These are phyloP conservation scores for Blennius ocellaris DNA, from an alignment of 2,113 vertebrate genomes.

Conservation along the genomic window DNA sequence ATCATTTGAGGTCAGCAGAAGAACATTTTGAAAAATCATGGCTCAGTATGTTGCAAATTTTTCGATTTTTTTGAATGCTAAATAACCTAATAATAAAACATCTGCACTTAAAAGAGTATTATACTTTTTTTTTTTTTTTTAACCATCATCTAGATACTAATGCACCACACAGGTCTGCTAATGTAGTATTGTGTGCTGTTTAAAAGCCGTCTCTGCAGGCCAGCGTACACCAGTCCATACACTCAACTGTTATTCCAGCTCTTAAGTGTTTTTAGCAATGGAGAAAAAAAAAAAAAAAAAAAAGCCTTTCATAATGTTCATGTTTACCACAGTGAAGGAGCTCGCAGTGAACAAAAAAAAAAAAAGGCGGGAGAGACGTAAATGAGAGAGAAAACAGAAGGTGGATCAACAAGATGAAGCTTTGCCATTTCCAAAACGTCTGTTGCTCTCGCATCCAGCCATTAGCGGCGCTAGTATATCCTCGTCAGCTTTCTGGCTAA, in stretches of 20 bases:
- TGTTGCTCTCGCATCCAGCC: conserved; percentile 56
- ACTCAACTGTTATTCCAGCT: conserved; percentile 44
- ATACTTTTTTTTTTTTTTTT: conserved; percentile 5
- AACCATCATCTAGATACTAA: conserved; percentile 30
- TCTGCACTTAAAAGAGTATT: neutral
- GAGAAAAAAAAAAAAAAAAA: conserved; percentile 7
- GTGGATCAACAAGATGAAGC: conserved; percentile 51
- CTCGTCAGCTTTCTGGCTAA: conserved; percentile 70
- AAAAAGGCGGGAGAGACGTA: neutral
- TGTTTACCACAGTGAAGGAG: conserved; percentile 57
- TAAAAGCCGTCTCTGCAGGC: conserved; percentile 6
- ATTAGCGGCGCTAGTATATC: conserved; percentile 68
- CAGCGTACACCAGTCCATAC: conserved; percentile 17
- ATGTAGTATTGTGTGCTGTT: conserved; percentile 36
- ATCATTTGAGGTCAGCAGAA: no score
- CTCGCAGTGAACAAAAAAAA: conserved; percentile 26
- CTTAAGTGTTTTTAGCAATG: conserved; percentile 39
- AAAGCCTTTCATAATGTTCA: conserved; percentile 60
- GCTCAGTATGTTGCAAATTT: neutral
- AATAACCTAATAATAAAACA: conserved; percentile 23
- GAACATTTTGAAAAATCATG: no score
- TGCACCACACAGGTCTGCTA: conserved; percentile 50
- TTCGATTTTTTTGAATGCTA: conserved; percentile 5
- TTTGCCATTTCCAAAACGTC: conserved; percentile 60
- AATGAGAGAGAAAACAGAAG: conserved; percentile 47